Percentiles rank a stretch among this genome's conserved stretches.
Evolutionary conservation across 2,888 invertebrate genomes (phyloP).

Genomic region (Anagyrus pseudococci): DNA sequence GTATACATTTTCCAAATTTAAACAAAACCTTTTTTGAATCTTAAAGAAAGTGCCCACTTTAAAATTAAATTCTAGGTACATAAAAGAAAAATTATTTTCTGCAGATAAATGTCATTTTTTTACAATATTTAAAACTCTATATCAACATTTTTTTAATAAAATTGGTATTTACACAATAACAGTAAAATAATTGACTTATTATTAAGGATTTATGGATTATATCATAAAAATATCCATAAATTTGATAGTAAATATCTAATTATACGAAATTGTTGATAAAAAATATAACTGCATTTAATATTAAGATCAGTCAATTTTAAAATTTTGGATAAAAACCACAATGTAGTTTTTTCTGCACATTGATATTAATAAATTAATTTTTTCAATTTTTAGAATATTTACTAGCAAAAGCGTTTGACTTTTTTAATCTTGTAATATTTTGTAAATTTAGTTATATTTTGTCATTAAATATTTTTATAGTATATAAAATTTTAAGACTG

Average conservation of each 20-base stretch:
- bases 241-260: not conserved
- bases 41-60: not conserved
- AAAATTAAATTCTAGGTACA: too few species aligned
- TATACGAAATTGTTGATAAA: slow-evolving; percentile 10
- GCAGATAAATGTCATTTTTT: too few species aligned
- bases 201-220: not conserved
- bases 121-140: slow-evolving; percentile 10
- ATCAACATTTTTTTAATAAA: slow-evolving; percentile 12
- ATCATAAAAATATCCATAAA: not conserved
- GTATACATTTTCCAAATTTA: too few species aligned
- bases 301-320: too few species aligned
- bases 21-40: not conserved
- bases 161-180: slow-evolving; percentile 24
- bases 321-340: too few species aligned
- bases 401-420: too few species aligned
- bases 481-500: not conserved
- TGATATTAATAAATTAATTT: too few species aligned
- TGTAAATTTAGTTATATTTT: too few species aligned
- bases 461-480: not conserved
- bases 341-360: too few species aligned
- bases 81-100: too few species aligned
- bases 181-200: not conserved
- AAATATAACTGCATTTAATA: slow-evolving; percentile 6
- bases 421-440: too few species aligned
- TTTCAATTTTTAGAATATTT: too few species aligned